Percentiles rank a stretch among this genome's conserved stretches.
Evolutionary conservation across 2,797 vertebrate genomes (phyloP).

Genomic region (Eulemur rubriventer): DNA sequence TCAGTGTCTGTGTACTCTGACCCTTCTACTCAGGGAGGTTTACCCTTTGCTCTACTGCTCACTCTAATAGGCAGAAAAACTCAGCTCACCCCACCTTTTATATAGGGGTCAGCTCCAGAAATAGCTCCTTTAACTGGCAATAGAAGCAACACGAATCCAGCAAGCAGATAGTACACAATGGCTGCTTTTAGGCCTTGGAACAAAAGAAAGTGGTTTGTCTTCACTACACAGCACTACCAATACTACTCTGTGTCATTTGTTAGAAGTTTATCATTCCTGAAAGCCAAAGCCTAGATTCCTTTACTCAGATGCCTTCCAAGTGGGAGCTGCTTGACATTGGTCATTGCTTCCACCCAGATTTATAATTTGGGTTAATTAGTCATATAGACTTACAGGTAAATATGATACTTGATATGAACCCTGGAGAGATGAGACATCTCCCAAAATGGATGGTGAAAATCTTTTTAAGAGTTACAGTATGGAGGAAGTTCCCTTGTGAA

Average conservation of each 20-base stretch:
- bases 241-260: not conserved
- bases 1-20: constrained; percentile 77
- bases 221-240: not conserved
- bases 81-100: constrained; percentile 81
- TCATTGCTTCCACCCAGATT: not conserved
- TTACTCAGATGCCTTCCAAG: not conserved
- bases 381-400: not conserved
- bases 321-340: not conserved
- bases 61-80: constrained; percentile 83
- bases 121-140: constrained; percentile 81
- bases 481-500: not conserved
- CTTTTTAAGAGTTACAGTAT: not conserved
- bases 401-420: not conserved
- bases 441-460: not conserved
- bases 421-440: not conserved
- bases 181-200: constrained; percentile 17
- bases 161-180: constrained; percentile 73
- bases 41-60: constrained; percentile 80
- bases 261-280: not conserved
- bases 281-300: not conserved
- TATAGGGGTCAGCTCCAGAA: constrained; percentile 81
- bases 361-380: not conserved
- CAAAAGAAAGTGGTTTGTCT: constrained; percentile 45
- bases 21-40: constrained; percentile 76
- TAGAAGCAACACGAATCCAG: constrained; percentile 76